Evolutionary conservation across 2,888 invertebrate species (phyloP), one percentile per base, ranked within the genome.

Genomic region (Ophion slaviceki): DNA sequence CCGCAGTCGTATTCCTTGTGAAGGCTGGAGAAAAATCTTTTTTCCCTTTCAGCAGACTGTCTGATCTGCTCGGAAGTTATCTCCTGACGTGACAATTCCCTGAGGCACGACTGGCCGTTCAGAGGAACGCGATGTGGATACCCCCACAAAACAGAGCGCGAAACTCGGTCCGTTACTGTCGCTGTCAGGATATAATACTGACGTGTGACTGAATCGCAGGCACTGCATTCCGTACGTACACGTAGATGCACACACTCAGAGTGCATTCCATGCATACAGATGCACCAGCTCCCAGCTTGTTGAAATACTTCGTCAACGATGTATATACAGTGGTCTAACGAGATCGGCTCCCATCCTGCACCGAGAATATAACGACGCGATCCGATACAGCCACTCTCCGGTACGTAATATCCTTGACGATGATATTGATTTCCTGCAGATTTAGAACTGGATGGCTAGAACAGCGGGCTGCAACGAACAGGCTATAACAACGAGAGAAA

Each of bases 371-470:
- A 87, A 87, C 85, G 87, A 87, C 75, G 17, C 85, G 59, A 75
- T 57, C 66, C 57, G 40, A 45, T 59, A 67, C 57, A 77, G 76
- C 59, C 77, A 53, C 80, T 76, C 72, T 36, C 47, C 76, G 45
- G 59, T 64, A 72, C 82, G 82, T 84, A 82, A 87, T 85, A 84
- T 84, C 82, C 76, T 67, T 77, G 80, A 80, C 68, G 84, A 86
- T 84, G 82, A 81, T 84, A 87, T 85, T 82, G 84, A 85, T 85
- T 86, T 77, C 72, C 83, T 45, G 57, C 79, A 82, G 76, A 86
- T 87, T 86, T 86, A 82, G 74, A 68, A 61, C 67, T 59, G 71
- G 28, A 32, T 78, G 76, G 68, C 66, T 75, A 57, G 59, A 14
- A 53, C 40, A 20, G 47, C 67, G 74, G 59, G 76, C 71, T 71